These are phyloP conservation scores for Nephrotoma appendiculata DNA, from an alignment of 2,888 invertebrate genomes.

Conservation along the genomic window DNA sequence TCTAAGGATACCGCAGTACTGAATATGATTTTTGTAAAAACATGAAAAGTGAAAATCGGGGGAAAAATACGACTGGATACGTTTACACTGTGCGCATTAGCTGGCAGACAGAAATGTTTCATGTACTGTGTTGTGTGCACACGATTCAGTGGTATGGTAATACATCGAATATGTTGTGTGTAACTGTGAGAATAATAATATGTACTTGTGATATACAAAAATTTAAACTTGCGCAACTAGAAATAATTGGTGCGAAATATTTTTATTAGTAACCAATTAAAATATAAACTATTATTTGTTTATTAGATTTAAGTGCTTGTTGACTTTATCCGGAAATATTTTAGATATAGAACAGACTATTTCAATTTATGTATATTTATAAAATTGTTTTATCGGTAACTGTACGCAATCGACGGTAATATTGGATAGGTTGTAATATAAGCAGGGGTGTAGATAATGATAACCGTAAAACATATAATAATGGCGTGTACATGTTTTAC, in stretches of 20 bases:
- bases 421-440: too few species aligned
- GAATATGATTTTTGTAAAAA: not conserved
- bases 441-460: too few species aligned
- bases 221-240: not conserved
- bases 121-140: not conserved
- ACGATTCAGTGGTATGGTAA: not conserved
- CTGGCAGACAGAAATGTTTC: not conserved
- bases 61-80: not conserved
- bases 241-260: not conserved
- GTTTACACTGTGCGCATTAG: not conserved
- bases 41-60: not conserved
- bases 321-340: too few species aligned
- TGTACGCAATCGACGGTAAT: too few species aligned
- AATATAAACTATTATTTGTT: too few species aligned
- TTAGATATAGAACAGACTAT: too few species aligned
- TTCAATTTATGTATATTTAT: too few species aligned
- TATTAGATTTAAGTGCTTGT: too few species aligned
- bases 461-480: too few species aligned
- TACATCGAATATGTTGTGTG: not conserved
- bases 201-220: not conserved
- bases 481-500: too few species aligned
- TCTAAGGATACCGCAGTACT: not conserved
- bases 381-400: too few species aligned
- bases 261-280: not conserved
- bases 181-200: not conserved